Evolutionary conservation across 2,797 vertebrate genomes (phyloP).

Genomic region (Myotis myotis): DNA sequence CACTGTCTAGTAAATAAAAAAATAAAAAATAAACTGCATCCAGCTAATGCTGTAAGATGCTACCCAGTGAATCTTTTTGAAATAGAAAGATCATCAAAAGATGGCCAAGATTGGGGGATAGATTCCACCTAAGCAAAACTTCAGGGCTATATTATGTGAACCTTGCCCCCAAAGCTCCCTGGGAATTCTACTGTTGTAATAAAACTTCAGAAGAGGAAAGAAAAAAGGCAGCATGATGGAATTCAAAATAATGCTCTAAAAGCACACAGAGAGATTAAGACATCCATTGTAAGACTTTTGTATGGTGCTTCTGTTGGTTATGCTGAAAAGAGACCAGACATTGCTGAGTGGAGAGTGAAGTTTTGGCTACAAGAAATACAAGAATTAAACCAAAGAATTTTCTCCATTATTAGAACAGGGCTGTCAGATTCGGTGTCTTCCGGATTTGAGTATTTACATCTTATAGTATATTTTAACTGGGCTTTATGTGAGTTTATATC

Average conservation of each 20-base stretch:
- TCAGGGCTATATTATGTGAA: slow-evolving; percentile 89
- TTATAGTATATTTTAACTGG: slow-evolving; percentile 57
- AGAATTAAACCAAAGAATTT: slow-evolving; percentile 83
- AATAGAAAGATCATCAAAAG: slow-evolving; percentile 84
- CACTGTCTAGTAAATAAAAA: slow-evolving; percentile 85
- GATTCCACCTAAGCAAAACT: slow-evolving; percentile 86
- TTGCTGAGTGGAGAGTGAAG: slow-evolving; percentile 84
- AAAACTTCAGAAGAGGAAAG: slow-evolving; percentile 88
- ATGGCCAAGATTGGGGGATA: slow-evolving; percentile 79
- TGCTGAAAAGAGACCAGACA: slow-evolving; percentile 87
- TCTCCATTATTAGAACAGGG: slow-evolving; percentile 78
- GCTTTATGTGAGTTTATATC: slow-evolving; percentile 21
- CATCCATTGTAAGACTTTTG: slow-evolving; percentile 89
- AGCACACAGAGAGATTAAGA: slow-evolving; percentile 90
- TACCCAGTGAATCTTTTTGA: slow-evolving; percentile 80
- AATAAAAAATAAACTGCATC: slow-evolving; percentile 84
- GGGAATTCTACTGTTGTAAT: slow-evolving; percentile 90
- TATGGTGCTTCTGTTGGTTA: slow-evolving; percentile 88
- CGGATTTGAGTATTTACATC: slow-evolving; percentile 68
- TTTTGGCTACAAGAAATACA: slow-evolving; percentile 82
- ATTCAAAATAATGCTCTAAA: slow-evolving; percentile 89
- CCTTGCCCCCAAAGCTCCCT: slow-evolving; percentile 90
- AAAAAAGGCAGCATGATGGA: slow-evolving; percentile 86
- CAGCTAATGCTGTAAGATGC: slow-evolving; percentile 82
- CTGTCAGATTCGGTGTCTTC: slow-evolving; percentile 67